Evolutionary conservation across 2,113 vertebrate genomes (phyloP).

Genomic region (Oncorhynchus masou): DNA sequence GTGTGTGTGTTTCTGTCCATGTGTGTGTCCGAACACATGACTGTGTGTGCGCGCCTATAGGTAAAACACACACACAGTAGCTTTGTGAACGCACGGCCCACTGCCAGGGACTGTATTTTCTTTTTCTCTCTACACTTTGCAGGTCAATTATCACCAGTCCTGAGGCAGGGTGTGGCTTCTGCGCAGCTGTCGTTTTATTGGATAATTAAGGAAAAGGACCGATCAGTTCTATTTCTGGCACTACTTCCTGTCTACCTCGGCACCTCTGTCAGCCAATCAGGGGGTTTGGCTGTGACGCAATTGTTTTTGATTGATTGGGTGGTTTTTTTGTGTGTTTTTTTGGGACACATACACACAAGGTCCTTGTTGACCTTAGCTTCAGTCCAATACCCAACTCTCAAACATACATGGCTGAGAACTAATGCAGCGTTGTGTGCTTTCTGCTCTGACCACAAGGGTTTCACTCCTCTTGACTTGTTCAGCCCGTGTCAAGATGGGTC

Average conservation of each 20-base stretch:
- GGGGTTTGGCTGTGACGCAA: conserved; percentile 22
- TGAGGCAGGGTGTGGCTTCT: conserved; percentile 32
- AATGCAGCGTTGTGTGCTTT: too few relatives aligned
- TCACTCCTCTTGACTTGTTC: too few relatives aligned
- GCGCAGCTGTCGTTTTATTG: conserved; percentile 22
- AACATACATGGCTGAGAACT: too few relatives aligned
- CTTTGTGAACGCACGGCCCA: conserved; percentile 16
- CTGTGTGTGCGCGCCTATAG: conserved; percentile 1
- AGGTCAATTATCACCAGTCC: conserved; percentile 22
- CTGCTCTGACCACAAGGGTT: too few relatives aligned
- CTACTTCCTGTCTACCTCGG: conserved; percentile 24
- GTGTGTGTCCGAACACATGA: not conserved
- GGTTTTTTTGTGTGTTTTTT: conserved; percentile 14
- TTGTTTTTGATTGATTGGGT: conserved; percentile 42
- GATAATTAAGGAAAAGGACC: conserved; percentile 42
- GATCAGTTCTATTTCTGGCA: conserved; percentile 53
- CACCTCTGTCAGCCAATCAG: conserved; percentile 36
- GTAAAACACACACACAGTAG: conserved; percentile 32
- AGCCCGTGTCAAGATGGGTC: too few relatives aligned
- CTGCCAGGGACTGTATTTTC: conserved; percentile 13
- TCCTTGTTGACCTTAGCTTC: conserved; percentile 44
- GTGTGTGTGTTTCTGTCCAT: conserved; percentile 22
- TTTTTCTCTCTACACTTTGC: not conserved
- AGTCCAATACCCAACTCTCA: too few relatives aligned
- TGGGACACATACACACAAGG: conserved; percentile 45